Percentiles rank a stretch among this genome's conserved stretches.
phyloP scores from a whole-genome alignment of 2,888 invertebrate species.

The Bembecia ichneumoniformis region DNA sequence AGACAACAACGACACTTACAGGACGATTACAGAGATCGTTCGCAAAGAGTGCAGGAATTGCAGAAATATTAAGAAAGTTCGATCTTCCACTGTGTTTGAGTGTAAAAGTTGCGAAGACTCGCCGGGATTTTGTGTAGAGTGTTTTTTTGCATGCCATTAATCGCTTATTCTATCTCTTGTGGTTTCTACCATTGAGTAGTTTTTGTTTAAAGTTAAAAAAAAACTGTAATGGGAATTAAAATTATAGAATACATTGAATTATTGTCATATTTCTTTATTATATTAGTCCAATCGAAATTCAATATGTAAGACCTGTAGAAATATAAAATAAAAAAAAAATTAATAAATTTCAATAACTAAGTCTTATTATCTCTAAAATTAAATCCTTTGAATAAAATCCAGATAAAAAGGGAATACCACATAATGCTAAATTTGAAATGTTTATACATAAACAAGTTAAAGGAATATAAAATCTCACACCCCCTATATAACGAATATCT shows the following conservation, averaged over 20 bases:
- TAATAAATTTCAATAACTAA: conserved; percentile 67
- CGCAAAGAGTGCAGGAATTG: conserved; percentile 21
- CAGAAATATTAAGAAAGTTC: conserved; percentile 15
- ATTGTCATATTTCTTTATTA: too few species aligned
- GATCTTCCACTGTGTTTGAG: conserved; percentile 18
- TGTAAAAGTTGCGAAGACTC: conserved; percentile 18
- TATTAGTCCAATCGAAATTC: too few species aligned
- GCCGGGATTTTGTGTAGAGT: conserved; percentile 17
- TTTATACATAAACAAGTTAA: conserved; percentile 69
- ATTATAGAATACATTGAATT: too few species aligned
- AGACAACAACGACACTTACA: conserved; percentile 7
- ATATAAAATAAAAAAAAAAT: conserved; percentile 69
- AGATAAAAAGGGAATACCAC: conserved; percentile 76
- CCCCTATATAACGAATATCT: conserved; percentile 77
- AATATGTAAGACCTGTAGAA: conserved; percentile 57
- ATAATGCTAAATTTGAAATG: conserved; percentile 74
- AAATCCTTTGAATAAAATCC: conserved; percentile 78
- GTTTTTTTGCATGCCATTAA: conserved; percentile 14
- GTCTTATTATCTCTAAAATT: conserved; percentile 71
- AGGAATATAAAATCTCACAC: conserved; percentile 59
- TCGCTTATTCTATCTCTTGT: conserved; percentile 5
- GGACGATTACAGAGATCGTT: conserved; percentile 13
- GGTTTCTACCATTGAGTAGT: too few species aligned
- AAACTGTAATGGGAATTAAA: too few species aligned
- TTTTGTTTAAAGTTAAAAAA: too few species aligned